Evolutionary conservation across 2,888 invertebrate species (phyloP), one percentile per base, ranked within the genome.

Genomic region (Cantharis nigra): DNA sequence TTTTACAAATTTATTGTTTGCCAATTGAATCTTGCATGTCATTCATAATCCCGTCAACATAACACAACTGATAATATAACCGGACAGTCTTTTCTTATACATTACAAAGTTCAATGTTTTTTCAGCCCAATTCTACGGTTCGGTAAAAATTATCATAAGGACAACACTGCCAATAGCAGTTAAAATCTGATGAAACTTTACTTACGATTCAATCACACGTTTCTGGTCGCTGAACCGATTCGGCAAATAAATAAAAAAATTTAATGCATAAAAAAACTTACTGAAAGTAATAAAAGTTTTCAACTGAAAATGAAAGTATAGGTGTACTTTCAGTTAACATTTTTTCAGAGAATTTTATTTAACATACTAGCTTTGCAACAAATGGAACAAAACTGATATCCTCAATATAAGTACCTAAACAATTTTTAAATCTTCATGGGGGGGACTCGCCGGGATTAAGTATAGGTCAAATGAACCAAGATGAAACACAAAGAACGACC

Each of bases 401-500:
- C 23, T 67, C 20, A 67, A 67, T 67, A n/a, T 26, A 20, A 67
- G 65, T 67, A 67, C 65, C 65, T 67, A 67, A 67, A 67, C 65
- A 67, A 67, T 23, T 23, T 67, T 67, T 23, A 67, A 67, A 14
- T 23, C 20, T 20, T 26, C 65, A 67, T 67, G 65, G 65, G 65
- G 65, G 65, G 65, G 65, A 67, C 23, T 67, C 20, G 26, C 20
- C 23, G 20, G 20, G 30, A 69, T 20, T 18, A 33, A 69, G 74
- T 28, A 23, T 69, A 69, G 73, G 73, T 74, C 73, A 74, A 69
- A 74, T 69, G 49, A 69, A 74, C 26, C 23, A 63, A 73, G 23
- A 23, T 67, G 23, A 62, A 26, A 69, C 69, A 65, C 69, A 67
- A 63, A 26, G 74, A 62, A 28, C 74, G 74, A 74, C 74, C 74